Base-by-base conservation (phyloP, 2,113 vertebrate species). In the Oryzias woworae region DNA sequence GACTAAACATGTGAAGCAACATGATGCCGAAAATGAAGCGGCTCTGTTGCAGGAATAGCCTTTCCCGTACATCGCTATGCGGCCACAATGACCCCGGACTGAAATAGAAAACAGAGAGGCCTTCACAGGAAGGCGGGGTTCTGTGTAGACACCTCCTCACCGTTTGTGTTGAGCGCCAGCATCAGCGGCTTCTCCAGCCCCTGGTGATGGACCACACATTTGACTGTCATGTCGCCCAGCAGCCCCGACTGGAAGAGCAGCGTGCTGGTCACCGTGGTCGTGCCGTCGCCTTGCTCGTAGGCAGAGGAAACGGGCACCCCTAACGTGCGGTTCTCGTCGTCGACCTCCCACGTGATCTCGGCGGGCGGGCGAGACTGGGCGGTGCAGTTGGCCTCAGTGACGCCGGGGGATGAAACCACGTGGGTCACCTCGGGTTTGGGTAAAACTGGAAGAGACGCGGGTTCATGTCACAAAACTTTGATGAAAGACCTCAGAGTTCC, bases 311-410 rank as follows among this genome's bases (percentile, higher is more conserved):
- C 48, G 2, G 91, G 73, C 1, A 84, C 80, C 0, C 84, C 90
- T 0, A 92, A 64, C 0, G 89, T 92, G 1, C 65, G 71, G 81
- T 91, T 88, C 53, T 88, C 66, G 1, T 75, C 71, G 17, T 69
- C 69, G 24, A 91, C 46, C 5, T 84, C 76, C 92, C 92, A 93
- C 1, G 23, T 63, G 54, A 93, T 83, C 58, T 87, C 64, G 0
- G 89, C 84, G 1, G 80, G 73, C 0, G 92, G 92, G 0, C 88
- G 85, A 16, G 91, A 87, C 56, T 58, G 72, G 0, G 88, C 70
- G 0, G 89, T 91, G 76, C 92, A 93, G 85, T 92, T 93, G 1
- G 89, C 92, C 71, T 91, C 88, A 0, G 88, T 89, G 71, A 89
- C 64, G 14, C 89, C 91, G 0, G 89, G 63, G 7, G 89, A 41